Evolutionary conservation across 2,113 vertebrate genomes (phyloP), one percentile per base, ranked within the genome.

Genomic region (Glareola pratincola): DNA sequence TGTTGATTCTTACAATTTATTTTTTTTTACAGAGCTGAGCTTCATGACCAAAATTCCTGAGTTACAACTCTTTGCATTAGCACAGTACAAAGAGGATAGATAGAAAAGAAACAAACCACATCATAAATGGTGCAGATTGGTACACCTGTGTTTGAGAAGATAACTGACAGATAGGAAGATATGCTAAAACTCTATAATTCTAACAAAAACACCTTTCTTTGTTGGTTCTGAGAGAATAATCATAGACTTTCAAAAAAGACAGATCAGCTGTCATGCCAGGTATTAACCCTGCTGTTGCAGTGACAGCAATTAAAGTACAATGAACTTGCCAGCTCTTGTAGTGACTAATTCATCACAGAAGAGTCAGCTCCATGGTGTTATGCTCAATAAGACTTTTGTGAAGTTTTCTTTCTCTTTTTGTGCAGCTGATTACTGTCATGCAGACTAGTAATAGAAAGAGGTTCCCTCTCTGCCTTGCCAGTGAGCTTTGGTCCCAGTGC

Each of bases 201-300:
- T 83, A 86, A n/a, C 80, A 74, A 74, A 90, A 84, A 12, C 84
- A 45, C 64, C 81, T 74, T 88, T 29, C 62, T 91, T 50, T 88
- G 37, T 81, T 89, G 50, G 36, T 69, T 96, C 82, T 96, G 78
- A 91, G 64, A 69, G 60, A 88, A 81, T 96, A 94, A 89, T 95
- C 69, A 63, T n/a, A 91, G 85, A 45, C 45, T 95, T 96, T 67
- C 32, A 94, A 73, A 76, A 76, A 85, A 87, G 84, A 23, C 29
- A 82, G 51, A 90, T 85, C 43, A 94, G 74, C 54, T 97, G 67
- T 97, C 66, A 16, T 92, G 88, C 92, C 79, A 80, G 45, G 63
- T 82, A 30, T 50, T 75, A 94, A 72, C 73, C 45, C 72, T 79
- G 5, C 62, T 29, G 37, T 91, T 97, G 91, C 74, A 73, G 71